Conservation (phyloP, 2,888 invertebrate species). For the Cephus pygmeus region DNA sequence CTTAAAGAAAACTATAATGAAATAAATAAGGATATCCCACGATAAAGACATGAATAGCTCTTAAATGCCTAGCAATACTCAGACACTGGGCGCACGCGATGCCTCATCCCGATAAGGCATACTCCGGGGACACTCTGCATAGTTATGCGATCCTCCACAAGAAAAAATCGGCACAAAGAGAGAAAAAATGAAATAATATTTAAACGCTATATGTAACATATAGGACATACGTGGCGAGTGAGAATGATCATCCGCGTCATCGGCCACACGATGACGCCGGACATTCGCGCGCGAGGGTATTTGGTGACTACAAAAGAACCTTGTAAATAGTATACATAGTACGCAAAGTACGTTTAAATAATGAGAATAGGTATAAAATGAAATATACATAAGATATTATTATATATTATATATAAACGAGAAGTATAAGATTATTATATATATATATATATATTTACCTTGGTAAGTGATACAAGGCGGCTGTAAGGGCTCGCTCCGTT, state of each 20-base stretch:
- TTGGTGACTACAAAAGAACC: slow-evolving; percentile 48
- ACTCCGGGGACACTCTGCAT: neutral
- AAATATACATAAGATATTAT: slow-evolving; percentile 64
- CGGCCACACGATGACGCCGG: neutral
- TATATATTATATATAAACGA: slow-evolving; percentile 56
- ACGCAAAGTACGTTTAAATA: slow-evolving; percentile 50
- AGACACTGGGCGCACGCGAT: slow-evolving; percentile 3
- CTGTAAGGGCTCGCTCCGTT: slow-evolving; percentile 50
- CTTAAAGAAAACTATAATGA: neutral
- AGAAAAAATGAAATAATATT: slow-evolving; percentile 44
- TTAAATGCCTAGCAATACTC: slow-evolving; percentile 14
- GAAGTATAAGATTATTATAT: slow-evolving; percentile 21
- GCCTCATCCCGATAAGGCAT: neutral
- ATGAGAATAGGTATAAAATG: slow-evolving; percentile 61
- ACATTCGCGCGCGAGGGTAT: slow-evolving; percentile 24
- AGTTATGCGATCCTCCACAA: slow-evolving; percentile 7
- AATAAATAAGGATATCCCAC: neutral
- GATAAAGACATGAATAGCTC: slow-evolving; percentile 8
- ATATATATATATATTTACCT: slow-evolving; percentile 50
- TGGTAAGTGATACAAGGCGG: slow-evolving; percentile 62
- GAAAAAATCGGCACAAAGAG: slow-evolving; percentile 44
- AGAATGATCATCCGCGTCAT: slow-evolving; percentile 14
- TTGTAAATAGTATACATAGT: slow-evolving; percentile 64
- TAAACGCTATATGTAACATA: slow-evolving; percentile 39
- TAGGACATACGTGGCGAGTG: slow-evolving; percentile 29